Evolutionary conservation across 1,140 invertebrate species (phyloP).

Genomic region (Eumaeus atala): DNA sequence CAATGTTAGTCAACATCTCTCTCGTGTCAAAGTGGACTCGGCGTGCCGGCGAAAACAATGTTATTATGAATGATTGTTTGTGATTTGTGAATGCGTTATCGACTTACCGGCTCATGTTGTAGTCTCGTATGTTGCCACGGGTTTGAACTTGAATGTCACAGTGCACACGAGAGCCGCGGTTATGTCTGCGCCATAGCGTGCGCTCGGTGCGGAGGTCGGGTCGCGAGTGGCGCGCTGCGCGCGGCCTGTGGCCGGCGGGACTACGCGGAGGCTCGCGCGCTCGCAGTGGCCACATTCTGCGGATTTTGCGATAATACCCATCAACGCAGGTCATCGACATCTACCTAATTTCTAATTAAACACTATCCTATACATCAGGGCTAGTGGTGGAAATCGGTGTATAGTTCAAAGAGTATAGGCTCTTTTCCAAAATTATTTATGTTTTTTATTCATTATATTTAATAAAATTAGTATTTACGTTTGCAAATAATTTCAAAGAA

Average conservation of each 20-base stretch:
- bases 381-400: too few relatives aligned
- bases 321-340: slow-evolving; percentile 3
- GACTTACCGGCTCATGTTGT: slow-evolving; percentile 8
- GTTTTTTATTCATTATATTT: too few relatives aligned
- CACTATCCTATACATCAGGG: too few relatives aligned
- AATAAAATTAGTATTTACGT: too few relatives aligned
- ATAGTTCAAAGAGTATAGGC: too few relatives aligned
- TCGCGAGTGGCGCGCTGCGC: neutral
- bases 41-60: too few relatives aligned
- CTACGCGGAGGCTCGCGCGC: neutral
- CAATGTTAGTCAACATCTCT: too few relatives aligned
- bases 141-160: neutral
- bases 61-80: too few relatives aligned
- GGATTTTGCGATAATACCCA: too few relatives aligned
- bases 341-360: slow-evolving; percentile 8
- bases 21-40: too few relatives aligned
- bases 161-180: neutral
- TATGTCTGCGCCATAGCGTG: slow-evolving; percentile 3
- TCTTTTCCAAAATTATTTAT: too few relatives aligned
- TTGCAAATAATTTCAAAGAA: too few relatives aligned
- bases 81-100: neutral
- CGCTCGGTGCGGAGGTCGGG: neutral
- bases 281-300: neutral
- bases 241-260: neutral
- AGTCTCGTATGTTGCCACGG: neutral